Base-by-base conservation (phyloP, 2,113 vertebrate genomes). In the Nibea coibor region DNA sequence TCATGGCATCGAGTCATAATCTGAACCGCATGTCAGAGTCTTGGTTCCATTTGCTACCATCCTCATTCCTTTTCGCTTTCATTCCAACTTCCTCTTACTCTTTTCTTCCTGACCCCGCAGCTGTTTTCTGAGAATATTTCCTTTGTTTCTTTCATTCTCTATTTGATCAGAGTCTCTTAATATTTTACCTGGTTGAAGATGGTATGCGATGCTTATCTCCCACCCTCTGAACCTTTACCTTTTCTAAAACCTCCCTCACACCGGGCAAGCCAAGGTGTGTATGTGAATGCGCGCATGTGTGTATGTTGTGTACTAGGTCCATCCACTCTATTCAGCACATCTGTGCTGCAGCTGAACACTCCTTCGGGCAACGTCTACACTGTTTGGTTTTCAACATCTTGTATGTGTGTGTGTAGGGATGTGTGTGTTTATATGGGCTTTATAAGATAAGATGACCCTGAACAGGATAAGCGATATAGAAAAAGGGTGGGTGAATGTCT, bases 341-440 rank as follows among this genome's bases (percentile, higher is more conserved):
- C 94, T 95, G 94, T 57, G 67, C 70, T 17, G n/a, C 94, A 95
- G 91, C 91, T 95, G 93, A 92, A 86, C 71, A 11, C 70, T 89
- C 81, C 92, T 92, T 53, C 59, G 26, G 90, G 90, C 85, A 77
- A 91, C 51, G 83, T 91, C 88, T 93, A 87, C 85, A 75, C 74
- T 92, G 82, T 93, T 93, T 88, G 81, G 63, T 88, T 92, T 91
- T 93, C 82, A 88, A 74, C 84, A 74, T 89, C 72, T 78, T 82
- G 81, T 78, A 16, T 58, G 64, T 86, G 74, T 45, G 58, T 43
- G 70, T 77, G 73, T 35, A 20, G 35, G 63, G 76, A 74, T 80
- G 77, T 77, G 64, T 79, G 82, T 82, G 72, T 85, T 84, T 88
- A 50, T 85, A 79, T 83, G 69, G 53, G 45, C 81, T 75, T 57